Percentiles rank a stretch among this genome's conserved stretches.
Conservation (phyloP, 2,797 vertebrate species). For the Rhinophrynus dorsalis region DNA sequence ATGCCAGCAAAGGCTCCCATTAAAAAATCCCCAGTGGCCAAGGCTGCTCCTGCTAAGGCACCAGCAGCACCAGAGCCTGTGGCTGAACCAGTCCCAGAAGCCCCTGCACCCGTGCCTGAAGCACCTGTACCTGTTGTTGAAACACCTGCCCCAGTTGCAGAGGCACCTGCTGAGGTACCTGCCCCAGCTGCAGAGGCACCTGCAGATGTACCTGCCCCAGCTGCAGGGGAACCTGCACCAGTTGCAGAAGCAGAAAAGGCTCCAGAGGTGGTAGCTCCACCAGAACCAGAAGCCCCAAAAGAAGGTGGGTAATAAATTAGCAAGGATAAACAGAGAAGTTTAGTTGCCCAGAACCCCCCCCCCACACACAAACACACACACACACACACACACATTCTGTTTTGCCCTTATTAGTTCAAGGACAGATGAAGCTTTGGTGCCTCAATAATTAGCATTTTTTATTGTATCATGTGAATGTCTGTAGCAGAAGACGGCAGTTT, state of each 20-base stretch:
- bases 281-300: neutral
- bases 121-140: neutral
- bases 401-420: no score
- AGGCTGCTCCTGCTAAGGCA: constrained; percentile 45
- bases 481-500: no score
- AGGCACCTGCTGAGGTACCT: neutral
- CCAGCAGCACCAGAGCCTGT: neutral
- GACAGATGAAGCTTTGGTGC: no score
- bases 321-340: no score
- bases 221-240: neutral
- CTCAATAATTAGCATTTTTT: no score
- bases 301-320: neutral
- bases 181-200: neutral
- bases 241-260: neutral
- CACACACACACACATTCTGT: no score
- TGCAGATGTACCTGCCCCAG: neutral
- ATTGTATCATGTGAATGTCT: no score
- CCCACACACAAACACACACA: no score
- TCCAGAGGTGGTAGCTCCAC: neutral
- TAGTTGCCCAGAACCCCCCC: no score
- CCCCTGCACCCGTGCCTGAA: neutral
- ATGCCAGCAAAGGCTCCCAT: constrained; percentile 79
- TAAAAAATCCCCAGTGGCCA: constrained; percentile 69
- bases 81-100: constrained; percentile 10
- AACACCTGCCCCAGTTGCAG: neutral